A percentile compares a stretch with the other conserved stretches of the same genome.
phyloP scores from a whole-genome alignment of 1,140 invertebrate genomes.

The Philopotamus ludificatus region DNA sequence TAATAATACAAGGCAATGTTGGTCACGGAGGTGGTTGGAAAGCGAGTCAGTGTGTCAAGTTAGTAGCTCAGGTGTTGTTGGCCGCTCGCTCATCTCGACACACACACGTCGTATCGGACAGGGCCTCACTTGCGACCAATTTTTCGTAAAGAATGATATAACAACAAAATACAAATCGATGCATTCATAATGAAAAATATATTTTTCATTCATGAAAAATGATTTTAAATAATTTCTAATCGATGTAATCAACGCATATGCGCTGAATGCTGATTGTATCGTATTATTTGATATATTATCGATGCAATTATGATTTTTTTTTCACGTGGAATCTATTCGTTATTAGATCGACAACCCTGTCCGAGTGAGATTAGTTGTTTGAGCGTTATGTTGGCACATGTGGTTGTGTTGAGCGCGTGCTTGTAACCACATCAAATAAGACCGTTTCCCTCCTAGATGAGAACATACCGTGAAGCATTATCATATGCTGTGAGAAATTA shows the following conservation, averaged over 20 bases:
- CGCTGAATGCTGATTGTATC: no score
- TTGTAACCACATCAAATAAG: slow-evolving; percentile 6
- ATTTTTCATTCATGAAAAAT: no score
- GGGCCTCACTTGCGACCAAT: no score
- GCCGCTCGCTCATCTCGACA: slow-evolving; percentile 26
- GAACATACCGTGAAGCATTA: slow-evolving; percentile 23
- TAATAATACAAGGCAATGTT: slow-evolving; percentile 38
- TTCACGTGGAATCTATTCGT: no score
- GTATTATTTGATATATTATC: no score
- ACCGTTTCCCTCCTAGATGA: slow-evolving; percentile 27
- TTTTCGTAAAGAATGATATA: no score
- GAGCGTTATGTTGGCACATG: not conserved
- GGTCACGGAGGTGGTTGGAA: slow-evolving; percentile 38
- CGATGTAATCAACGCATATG: no score
- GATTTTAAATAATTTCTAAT: no score
- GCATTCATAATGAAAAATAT: no score
- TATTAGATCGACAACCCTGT: slow-evolving; percentile 9
- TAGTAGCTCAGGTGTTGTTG: slow-evolving; percentile 28
- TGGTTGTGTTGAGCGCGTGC: slow-evolving; percentile 12
- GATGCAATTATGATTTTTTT: not conserved
- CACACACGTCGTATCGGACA: not conserved
- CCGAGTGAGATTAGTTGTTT: not conserved
- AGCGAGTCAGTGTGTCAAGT: slow-evolving; percentile 42
- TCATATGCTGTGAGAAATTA: slow-evolving; percentile 17
- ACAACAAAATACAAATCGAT: no score